Base-by-base conservation (phyloP, 92 coral and sea anemone species). In the Phenganax subtilis region DNA sequence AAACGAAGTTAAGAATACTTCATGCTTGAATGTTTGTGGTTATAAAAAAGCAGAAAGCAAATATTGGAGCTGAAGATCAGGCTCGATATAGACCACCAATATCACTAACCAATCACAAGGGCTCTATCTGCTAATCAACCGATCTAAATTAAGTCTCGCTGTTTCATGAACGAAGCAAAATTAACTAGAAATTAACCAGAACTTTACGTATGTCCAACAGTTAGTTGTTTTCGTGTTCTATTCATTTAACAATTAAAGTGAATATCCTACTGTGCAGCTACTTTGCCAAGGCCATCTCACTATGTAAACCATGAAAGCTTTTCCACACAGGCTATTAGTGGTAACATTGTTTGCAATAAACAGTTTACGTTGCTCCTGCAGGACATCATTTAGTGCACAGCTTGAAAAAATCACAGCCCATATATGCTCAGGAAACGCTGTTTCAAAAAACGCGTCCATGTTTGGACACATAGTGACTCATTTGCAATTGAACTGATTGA, bases 371-470 rank as follows among this genome's bases (percentile, higher is more conserved):
- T n/a, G 58, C 51, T 53, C 74, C 65, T 1, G 75, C 74, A 64
- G 37, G 83, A 65, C 63, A 20, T 79, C 83, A 52, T 79, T 79
- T 79, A 79, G 72, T 55, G 56, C 73, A 79, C 83, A 79, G 74
- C 83, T 30, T 62, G 74, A 47, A 17, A 37, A 63, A 51, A 29
- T 16, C 16, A 0, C 37, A 55, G 59, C 62, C 62, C 30, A 73
- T 54, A 11, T n/a, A 51, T 73, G 60, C 53, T 68, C 73, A 68
- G 54, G 54, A 68, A 68, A 68, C 52, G 73, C 11, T 14, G 29
- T 14, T 68, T 16, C 17, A 27, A 17, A 68, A n/a, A 20, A 30
- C 12, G 0, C 31, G 54, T 30, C 52, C 20, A 37, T 30, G 54
- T 68, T 68, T 68, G 47, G 70, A 14, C 47, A 37, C 47, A 37